Percentiles rank a stretch among this genome's conserved stretches.
Conservation (phyloP, 2,797 vertebrate genomes). For the Rallus crepitans region DNA sequence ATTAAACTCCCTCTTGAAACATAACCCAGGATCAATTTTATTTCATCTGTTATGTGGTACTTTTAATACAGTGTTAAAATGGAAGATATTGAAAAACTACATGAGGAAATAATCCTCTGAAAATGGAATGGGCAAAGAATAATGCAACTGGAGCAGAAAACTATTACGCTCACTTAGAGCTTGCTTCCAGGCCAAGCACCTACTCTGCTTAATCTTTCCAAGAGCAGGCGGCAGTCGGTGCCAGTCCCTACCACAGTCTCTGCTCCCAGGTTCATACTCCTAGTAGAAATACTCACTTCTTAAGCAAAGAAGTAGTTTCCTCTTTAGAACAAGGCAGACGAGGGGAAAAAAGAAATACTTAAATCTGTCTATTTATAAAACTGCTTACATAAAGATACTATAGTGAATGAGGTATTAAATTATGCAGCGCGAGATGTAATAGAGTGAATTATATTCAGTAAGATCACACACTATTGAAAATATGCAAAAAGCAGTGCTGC, state of each 20-base stretch:
- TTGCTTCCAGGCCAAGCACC: background rate
- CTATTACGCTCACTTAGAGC: background rate
- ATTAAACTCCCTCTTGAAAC: conserved; percentile 31
- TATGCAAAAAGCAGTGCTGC: conserved; percentile 36
- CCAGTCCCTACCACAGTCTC: background rate
- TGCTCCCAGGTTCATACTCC: background rate
- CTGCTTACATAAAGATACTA: conserved; percentile 60
- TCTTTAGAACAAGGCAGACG: background rate
- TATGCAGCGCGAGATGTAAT: conserved; percentile 65
- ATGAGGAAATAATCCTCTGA: conserved; percentile 26
- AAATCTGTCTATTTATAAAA: conserved; percentile 62
- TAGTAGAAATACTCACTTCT: background rate
- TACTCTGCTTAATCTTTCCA: background rate
- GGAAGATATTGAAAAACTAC: conserved; percentile 29
- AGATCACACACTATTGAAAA: conserved; percentile 57
- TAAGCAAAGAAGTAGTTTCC: background rate
- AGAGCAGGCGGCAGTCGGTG: background rate
- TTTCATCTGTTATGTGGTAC: background rate
- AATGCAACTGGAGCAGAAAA: conserved; percentile 23
- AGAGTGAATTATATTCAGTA: conserved; percentile 70
- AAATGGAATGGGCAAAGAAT: background rate
- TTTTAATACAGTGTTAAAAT: conserved; percentile 55
- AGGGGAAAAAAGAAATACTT: background rate
- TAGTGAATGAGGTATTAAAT: conserved; percentile 65
- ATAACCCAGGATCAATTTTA: conserved; percentile 36